phyloP scores from a whole-genome alignment of 1,140 invertebrate genomes.

The Kradibia gibbosae region DNA sequence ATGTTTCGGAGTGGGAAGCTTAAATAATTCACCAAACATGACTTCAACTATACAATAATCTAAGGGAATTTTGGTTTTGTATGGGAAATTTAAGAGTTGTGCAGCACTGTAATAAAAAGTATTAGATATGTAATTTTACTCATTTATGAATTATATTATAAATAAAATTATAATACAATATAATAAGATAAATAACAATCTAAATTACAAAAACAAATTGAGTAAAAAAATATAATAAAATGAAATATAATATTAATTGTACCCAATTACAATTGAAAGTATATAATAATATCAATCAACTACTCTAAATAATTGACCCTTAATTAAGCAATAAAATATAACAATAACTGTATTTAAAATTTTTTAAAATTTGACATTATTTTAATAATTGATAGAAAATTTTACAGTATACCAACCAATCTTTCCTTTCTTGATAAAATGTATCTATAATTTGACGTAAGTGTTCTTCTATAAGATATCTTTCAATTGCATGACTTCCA shows the following conservation, averaged over 20 bases:
- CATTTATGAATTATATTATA: no score
- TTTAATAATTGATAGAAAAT: not conserved
- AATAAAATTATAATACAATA: no score
- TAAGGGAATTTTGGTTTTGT: slow-evolving; percentile 94
- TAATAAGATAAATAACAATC: no score
- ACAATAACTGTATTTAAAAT: not conserved
- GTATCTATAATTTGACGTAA: slow-evolving; percentile 94
- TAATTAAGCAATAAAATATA: slow-evolving; percentile 13
- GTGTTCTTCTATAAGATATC: slow-evolving; percentile 98
- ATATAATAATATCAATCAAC: no score
- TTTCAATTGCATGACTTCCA: slow-evolving; percentile 96
- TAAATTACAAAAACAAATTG: no score
- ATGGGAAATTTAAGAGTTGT: slow-evolving; percentile 92
- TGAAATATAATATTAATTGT: no score
- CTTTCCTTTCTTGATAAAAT: slow-evolving; percentile 91
- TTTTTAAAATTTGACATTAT: not conserved
- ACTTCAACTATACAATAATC: slow-evolving; percentile 99
- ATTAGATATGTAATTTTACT: no score
- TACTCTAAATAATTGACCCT: no score
- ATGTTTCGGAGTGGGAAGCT: slow-evolving; percentile 89
- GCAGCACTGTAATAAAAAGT: slow-evolving; percentile 79
- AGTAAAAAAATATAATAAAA: no score
- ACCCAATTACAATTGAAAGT: no score
- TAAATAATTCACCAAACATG: slow-evolving; percentile 95
- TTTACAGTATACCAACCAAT: slow-evolving; percentile 79